These are phyloP conservation scores for Selene dorsalis DNA, from an alignment of 2,797 vertebrate species.

Conservation along the genomic window DNA sequence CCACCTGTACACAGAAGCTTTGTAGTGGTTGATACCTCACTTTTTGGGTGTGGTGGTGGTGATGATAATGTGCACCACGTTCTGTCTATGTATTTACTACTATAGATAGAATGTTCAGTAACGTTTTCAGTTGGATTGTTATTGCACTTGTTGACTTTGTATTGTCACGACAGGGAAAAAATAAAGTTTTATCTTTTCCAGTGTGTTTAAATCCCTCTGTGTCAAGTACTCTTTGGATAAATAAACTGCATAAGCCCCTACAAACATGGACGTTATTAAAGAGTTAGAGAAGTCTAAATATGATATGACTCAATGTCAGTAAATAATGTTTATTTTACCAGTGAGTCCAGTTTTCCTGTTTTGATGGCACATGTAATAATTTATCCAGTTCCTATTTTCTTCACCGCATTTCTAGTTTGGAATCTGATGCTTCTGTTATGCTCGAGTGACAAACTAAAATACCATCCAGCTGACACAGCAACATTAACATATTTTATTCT, in stretches of 20 bases:
- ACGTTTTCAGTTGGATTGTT: constrained; percentile 81
- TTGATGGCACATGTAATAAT: not conserved
- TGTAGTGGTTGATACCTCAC: constrained; percentile 82
- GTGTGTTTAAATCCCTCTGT: constrained; percentile 81
- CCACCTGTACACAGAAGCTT: constrained; percentile 82
- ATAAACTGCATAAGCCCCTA: not conserved
- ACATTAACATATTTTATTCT: not conserved
- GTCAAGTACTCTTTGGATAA: constrained; percentile 56
- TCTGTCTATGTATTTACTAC: constrained; percentile 81
- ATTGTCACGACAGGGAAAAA: constrained; percentile 84
- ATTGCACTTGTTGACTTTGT: constrained; percentile 88
- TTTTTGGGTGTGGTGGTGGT: constrained; percentile 77
- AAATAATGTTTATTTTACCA: not conserved
- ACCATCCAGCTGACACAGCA: not conserved
- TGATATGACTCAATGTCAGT: not conserved
- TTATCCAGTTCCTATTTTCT: not conserved
- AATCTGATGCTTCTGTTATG: not conserved
- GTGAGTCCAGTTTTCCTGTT: not conserved
- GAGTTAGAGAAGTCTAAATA: too few relatives aligned
- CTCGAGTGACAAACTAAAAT: not conserved
- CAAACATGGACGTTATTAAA: too few relatives aligned
- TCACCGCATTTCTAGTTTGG: not conserved
- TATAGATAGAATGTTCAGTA: constrained; percentile 79
- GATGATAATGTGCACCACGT: constrained; percentile 71
- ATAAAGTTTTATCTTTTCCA: constrained; percentile 88